Evolutionary conservation across 2,888 invertebrate genomes (phyloP), one percentile per base, ranked within the genome.

Genomic region (Oscheius onirici): DNA sequence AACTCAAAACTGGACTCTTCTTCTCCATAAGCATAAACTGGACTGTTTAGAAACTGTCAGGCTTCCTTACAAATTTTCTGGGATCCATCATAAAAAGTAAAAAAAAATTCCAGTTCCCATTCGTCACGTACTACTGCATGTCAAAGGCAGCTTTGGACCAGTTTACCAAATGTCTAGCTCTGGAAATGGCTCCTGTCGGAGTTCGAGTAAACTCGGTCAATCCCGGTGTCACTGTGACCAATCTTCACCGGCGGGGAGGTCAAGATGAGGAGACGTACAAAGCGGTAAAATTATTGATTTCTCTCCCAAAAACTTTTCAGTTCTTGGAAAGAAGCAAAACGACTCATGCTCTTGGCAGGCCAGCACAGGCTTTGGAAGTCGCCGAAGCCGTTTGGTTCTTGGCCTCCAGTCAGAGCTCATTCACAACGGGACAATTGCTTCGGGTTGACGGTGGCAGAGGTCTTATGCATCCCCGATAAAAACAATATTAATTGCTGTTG

Each of bases 61-160:
- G n/a, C n/a, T n/a, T n/a, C n/a, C n/a, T n/a, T n/a, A n/a, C n/a
- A n/a, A n/a, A n/a, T n/a, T n/a, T n/a, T n/a, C n/a, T n/a, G n/a
- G n/a, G n/a, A n/a, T n/a, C n/a, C n/a, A n/a, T n/a, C n/a, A n/a
- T n/a, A n/a, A n/a, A n/a, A n/a, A n/a, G n/a, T n/a, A n/a, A n/a
- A 3, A 34, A 34, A 34, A 34, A 34, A 0, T 6, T 84, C 68
- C 76, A 90, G 52, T 96, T 96, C 88, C 92, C 95, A 0, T 93
- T 93, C 11, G 93, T 95, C 0, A 89, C 96, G 55, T 93, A 95
- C 0, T 97, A 97, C 88, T 88, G 87, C 79, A 92, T 97, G 88
- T 95, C 95, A 0, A 97, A 97, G 89, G 91, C 94, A 55, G 93
- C 95, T 20, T 91, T 97, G 0, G 97, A 97, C 88, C 96, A 97